Base-by-base conservation (phyloP, 2,113 vertebrate genomes). In the Perca fluviatilis region DNA sequence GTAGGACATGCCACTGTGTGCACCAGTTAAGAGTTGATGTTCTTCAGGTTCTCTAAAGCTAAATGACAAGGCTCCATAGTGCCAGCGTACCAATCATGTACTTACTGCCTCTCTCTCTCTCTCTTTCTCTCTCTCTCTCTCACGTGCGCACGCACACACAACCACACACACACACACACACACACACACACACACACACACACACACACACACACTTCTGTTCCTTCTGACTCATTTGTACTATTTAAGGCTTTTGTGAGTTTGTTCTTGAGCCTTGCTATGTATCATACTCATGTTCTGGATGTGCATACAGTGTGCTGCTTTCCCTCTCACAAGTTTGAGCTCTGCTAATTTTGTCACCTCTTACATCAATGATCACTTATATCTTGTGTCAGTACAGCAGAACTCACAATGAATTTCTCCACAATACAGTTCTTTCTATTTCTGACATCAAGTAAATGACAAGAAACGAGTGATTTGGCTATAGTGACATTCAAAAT, bases 191-290 rank as follows among this genome's bases (percentile, higher is more conserved):
- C 74, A 76, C 73, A 69, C 63, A 63, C 77, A 60, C 58, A 65
- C 63, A 67, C 61, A 74, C 16, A 74, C 60, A 68, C 49, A 86
- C 27, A 83, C 43, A 87, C 74, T 85, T 81, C 84, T 89, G 77
- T 87, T 86, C 76, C 74, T 83, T 70, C 89, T 87, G 57, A 56
- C 75, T 87, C 83, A 88, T 93, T 90, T 93, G 78, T 83, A 83
- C 89, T 85, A 89, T 81, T 92, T 89, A 86, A 89, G 63, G 68
- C 65, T 69, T 86, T 74, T 84, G 56, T 78, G 77, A 79, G 65
- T 47, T n/a, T 54, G 65, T 73, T 87, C 25, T 68, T 86, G 58
- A 67, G 43, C 33, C 57, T 73, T 27, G 23, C 70, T 53, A 25
- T 66, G 63, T 43, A 79, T 79, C 73, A 70, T 30, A 68, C 70